A percentile compares a stretch with the other conserved stretches of the same genome.
phyloP scores from a whole-genome alignment of 2,113 vertebrate species.

The Dunckerocampus dactyliophorus region DNA sequence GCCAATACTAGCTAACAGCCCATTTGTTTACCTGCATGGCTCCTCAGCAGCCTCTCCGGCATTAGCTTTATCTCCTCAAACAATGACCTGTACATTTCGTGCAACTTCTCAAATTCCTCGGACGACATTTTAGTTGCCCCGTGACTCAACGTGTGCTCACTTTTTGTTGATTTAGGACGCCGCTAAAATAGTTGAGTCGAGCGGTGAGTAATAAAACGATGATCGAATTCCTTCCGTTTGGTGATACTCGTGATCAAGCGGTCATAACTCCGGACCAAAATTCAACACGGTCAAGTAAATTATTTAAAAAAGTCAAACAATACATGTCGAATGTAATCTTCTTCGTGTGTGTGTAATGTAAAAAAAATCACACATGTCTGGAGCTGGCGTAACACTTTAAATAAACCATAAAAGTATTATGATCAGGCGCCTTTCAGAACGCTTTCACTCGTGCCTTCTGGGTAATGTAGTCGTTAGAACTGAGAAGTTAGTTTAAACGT shows the following conservation, averaged over 20 bases:
- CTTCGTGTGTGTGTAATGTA: rapidly evolving
- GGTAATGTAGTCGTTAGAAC: conserved; percentile 35
- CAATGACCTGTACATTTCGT: conserved; percentile 82
- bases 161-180: not conserved
- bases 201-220: conserved; percentile 26
- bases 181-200: not conserved
- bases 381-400: not conserved
- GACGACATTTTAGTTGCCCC: conserved; percentile 74
- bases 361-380: no score
- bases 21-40: conserved; percentile 76
- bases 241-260: conserved; percentile 49
- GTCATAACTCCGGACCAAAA: conserved; percentile 17
- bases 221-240: conserved; percentile 53
- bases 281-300: not conserved
- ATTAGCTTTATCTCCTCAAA: conserved; percentile 77
- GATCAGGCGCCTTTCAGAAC: conserved; percentile 25
- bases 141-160: not conserved
- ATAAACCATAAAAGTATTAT: not conserved
- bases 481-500: not conserved
- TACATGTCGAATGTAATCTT: rapidly evolving
- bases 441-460: conserved; percentile 11
- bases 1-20: not conserved
- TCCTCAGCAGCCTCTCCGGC: conserved; percentile 69
- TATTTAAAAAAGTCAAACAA: not conserved
- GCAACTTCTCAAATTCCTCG: conserved; percentile 88